phyloP scores from a whole-genome alignment of 1,140 invertebrate species.

The Neoseiulus cucumeris region DNA sequence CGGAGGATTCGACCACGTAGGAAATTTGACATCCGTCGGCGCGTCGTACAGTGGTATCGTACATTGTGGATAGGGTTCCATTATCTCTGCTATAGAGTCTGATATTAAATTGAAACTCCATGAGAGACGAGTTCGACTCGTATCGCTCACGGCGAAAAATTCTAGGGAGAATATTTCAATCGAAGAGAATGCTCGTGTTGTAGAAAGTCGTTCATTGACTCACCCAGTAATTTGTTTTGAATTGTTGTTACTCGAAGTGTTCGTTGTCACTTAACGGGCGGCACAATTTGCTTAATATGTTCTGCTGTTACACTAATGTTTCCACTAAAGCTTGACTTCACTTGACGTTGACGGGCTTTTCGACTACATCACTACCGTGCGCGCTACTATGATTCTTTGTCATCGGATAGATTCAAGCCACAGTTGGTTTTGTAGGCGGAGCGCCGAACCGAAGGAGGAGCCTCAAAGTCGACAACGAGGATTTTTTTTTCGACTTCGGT shows the following conservation, averaged over 20 bases:
- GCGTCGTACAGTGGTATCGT: neutral
- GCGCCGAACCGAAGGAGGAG: neutral
- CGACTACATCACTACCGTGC: no score
- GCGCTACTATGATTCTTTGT: neutral
- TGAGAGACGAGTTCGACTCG: neutral
- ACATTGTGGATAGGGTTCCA: neutral
- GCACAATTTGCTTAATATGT: conserved; percentile 10
- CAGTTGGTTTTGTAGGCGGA: neutral
- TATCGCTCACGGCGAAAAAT: neutral
- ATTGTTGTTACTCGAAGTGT: neutral
- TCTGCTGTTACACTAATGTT: conserved; percentile 7
- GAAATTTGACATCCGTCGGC: neutral
- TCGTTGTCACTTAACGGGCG: neutral
- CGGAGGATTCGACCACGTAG: neutral
- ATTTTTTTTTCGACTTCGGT: neutral
- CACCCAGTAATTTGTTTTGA: neutral
- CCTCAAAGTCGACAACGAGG: neutral
- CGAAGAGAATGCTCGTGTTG: neutral
- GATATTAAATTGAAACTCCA: neutral
- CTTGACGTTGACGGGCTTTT: no score
- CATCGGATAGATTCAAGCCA: conserved; percentile 8
- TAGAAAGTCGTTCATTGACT: neutral
- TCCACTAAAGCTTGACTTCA: neutral
- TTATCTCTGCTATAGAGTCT: neutral
- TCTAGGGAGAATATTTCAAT: neutral